A percentile compares a stretch with the other conserved stretches of the same genome.
Conservation (phyloP, 2,888 invertebrate genomes). For the Parnassius apollo region DNA sequence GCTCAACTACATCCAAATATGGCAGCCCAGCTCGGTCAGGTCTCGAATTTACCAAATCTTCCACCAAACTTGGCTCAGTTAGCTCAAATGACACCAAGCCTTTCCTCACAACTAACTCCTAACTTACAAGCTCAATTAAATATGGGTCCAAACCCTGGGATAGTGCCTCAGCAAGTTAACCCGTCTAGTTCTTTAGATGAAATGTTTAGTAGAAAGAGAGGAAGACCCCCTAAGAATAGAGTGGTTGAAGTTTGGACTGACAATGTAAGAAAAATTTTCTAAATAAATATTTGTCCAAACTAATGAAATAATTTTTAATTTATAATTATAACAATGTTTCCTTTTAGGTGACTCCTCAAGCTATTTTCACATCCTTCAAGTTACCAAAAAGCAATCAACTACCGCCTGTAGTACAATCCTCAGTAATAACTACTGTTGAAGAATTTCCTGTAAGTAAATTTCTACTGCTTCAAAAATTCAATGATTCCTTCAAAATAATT, state of each 20-base stretch:
- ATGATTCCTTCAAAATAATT: not conserved
- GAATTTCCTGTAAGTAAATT: slow-evolving; percentile 70
- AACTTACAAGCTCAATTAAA: slow-evolving; percentile 71
- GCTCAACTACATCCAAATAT: slow-evolving; percentile 75
- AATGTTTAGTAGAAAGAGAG: slow-evolving; percentile 95
- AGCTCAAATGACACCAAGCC: slow-evolving; percentile 73
- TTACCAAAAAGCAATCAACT: slow-evolving; percentile 86
- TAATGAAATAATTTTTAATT: slow-evolving; percentile 23
- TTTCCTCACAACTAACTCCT: slow-evolving; percentile 66
- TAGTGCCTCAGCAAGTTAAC: slow-evolving; percentile 66
- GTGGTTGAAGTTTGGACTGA: slow-evolving; percentile 95
- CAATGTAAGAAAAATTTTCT: slow-evolving; percentile 78
- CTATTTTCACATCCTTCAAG: slow-evolving; percentile 96
- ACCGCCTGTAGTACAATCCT: slow-evolving; percentile 63
- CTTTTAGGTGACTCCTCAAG: slow-evolving; percentile 87
- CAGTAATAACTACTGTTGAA: slow-evolving; percentile 67
- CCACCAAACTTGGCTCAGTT: slow-evolving; percentile 73
- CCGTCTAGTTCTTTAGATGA: slow-evolving; percentile 90
- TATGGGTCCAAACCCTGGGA: slow-evolving; percentile 60
- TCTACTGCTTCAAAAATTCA: slow-evolving; percentile 9
- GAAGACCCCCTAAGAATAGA: slow-evolving; percentile 97
- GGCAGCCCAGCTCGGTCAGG: slow-evolving; percentile 74
- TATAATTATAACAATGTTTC: not conserved
- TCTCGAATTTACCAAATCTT: slow-evolving; percentile 59
- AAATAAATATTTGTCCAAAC: slow-evolving; percentile 9